Conservation (phyloP, 2,113 vertebrate genomes). For the Pleuronectes platessa region DNA sequence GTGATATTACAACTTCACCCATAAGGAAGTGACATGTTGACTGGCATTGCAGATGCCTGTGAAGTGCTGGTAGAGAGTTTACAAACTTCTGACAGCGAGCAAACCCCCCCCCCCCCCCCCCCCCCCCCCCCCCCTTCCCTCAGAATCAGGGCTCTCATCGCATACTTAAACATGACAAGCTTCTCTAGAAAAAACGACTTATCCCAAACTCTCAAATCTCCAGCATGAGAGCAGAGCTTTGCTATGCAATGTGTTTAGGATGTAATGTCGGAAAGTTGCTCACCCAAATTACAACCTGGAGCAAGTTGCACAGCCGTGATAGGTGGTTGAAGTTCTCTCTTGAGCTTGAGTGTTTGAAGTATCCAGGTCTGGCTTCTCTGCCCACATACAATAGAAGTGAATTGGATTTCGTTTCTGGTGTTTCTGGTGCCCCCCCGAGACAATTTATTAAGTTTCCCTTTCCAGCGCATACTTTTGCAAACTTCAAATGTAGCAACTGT, state of each 20-base stretch:
- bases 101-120: conserved; percentile 20
- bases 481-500: too few relatives aligned
- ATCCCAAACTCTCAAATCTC: conserved; percentile 36
- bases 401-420: neutral
- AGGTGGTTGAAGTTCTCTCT: too few relatives aligned
- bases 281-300: neutral
- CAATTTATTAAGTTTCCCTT: too few relatives aligned
- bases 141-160: conserved; percentile 40
- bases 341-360: neutral
- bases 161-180: conserved; percentile 41
- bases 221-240: neutral
- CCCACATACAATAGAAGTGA: neutral
- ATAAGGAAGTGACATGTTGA: conserved; percentile 74
- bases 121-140: conserved; percentile 16
- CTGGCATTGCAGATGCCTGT: conserved; percentile 57
- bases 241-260: conserved; percentile 2
- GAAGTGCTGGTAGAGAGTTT: conserved; percentile 68
- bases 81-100: conserved; percentile 69
- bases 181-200: conserved; percentile 35
- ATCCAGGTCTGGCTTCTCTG: conserved; percentile 9
- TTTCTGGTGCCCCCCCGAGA: too few relatives aligned
- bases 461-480: too few relatives aligned
- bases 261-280: neutral
- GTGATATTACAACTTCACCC: conserved; percentile 74
- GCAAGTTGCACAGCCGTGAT: neutral